Evolutionary conservation across 1,140 invertebrate genomes (phyloP), one percentile per base, ranked within the genome.

Genomic region (Anthonomus grandis): DNA sequence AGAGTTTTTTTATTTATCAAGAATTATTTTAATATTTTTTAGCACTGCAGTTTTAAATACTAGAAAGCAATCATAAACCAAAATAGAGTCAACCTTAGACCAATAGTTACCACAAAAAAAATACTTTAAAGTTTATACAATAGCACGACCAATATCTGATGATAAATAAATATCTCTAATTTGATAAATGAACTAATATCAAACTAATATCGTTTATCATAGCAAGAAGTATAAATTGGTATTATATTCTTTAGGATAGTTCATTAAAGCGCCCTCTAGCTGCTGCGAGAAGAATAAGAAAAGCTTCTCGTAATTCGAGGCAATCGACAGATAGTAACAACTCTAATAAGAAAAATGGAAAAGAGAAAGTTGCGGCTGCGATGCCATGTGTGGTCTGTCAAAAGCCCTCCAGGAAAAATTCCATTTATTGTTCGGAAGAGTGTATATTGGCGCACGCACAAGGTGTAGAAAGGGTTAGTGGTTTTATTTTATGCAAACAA

Each of bases 361-460:
- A 54, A 10, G 57, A 56, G 15, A 36, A 15, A 10, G 17, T 34
- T 4, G 23, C 45, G 15, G 31, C 34, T 47, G 18, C 54, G 5
- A 53, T 67, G 12, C 59, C 63, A 34, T 90, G 87, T 66, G 83
- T 89, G 24, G 85, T 89, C 18, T 90, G 87, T 65, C 87, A 87
- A 67, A 87, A 86, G 66, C 72, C 83, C 62, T 79, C 85, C 1
- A 75, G 86, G 62, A 71, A 79, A 58, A 83, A 81, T 64, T 82
- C 86, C 46, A 85, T 93, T 74, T 96, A 93, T 74, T 97, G 94
- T 69, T 90, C 90, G 61, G 87, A 93, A 66, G 79, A 81, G 9
- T 96, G 93, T 69, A 92, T 95, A 64, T 76, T 87, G 34, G 86
- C 86, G 59, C 90, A 95, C 76, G 89, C 90, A 1, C 83, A 89